Evolutionary conservation across 1,140 invertebrate species (phyloP).

Genomic region (Macrobrachium rosenbergii): DNA sequence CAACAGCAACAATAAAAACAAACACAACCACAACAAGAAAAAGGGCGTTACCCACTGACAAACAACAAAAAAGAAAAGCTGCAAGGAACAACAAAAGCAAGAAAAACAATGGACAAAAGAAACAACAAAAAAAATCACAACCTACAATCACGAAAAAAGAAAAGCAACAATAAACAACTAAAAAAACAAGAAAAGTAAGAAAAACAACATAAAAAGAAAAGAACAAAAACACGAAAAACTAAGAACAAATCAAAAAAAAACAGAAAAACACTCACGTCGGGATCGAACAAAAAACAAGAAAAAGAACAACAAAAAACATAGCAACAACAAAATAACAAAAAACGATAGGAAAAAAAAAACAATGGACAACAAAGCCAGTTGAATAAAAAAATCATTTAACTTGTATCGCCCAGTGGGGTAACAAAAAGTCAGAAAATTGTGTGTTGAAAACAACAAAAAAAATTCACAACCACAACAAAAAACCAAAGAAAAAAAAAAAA

Average conservation of each 20-base stretch:
- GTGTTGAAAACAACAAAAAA: no score
- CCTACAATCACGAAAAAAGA: not conserved
- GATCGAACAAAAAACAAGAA: no score
- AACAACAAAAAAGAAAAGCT: not conserved
- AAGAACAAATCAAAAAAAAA: slow-evolving; percentile 6
- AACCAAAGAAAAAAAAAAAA: no score
- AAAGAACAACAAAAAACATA: no score
- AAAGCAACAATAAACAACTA: not conserved
- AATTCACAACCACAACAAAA: no score
- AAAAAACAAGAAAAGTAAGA: not conserved
- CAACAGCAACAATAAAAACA: not conserved
- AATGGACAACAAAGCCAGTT: no score
- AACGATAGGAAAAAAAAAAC: no score
- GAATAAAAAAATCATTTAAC: no score
- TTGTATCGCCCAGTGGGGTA: no score
- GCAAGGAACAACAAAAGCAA: not conserved
- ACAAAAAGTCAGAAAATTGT: no score
- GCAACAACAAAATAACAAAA: no score
- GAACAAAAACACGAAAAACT: not conserved
- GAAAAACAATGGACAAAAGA: not conserved
- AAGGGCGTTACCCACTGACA: no score
- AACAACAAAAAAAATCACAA: not conserved
- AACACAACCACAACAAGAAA: not conserved
- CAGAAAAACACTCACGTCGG: not conserved
- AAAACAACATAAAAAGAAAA: not conserved